Percentiles rank a stretch among this genome's conserved stretches.
phyloP scores from a whole-genome alignment of 1,140 invertebrate genomes.

The Cecropterus lyciades region DNA sequence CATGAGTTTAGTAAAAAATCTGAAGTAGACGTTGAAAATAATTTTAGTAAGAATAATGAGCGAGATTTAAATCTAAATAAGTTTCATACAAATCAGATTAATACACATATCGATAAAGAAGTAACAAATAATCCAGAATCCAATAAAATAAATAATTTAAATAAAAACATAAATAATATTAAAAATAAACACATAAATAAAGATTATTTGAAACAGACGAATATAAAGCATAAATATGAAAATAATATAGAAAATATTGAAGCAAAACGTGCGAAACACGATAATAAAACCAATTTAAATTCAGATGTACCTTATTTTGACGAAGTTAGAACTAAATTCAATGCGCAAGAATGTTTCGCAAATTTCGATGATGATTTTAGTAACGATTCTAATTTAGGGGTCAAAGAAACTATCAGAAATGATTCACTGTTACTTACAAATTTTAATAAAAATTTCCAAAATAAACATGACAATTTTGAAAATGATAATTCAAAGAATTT shows the following conservation, averaged over 20 bases:
- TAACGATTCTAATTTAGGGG: neutral
- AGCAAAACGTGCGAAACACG: slow-evolving; percentile 10
- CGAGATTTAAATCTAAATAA: too few species aligned
- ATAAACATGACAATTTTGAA: too few species aligned
- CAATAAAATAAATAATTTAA: too few species aligned
- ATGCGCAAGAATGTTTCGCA: neutral
- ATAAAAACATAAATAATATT: too few species aligned
- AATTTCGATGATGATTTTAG: neutral
- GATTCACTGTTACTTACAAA: too few species aligned
- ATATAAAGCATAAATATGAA: slow-evolving; percentile 16
- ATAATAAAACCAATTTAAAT: neutral
- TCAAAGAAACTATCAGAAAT: neutral
- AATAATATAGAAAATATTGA: slow-evolving; percentile 2
- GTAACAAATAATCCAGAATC: too few species aligned
- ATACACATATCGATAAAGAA: too few species aligned
- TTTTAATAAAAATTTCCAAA: too few species aligned
- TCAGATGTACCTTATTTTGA: slow-evolving; percentile 11
- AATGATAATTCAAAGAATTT: neutral
- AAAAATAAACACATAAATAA: neutral
- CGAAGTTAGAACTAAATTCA: slow-evolving; percentile 17
- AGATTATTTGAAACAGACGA: neutral
- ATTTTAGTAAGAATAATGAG: too few species aligned
- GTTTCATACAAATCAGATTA: too few species aligned
- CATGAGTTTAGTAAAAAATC: too few species aligned
- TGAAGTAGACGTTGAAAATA: too few species aligned